A percentile compares a stretch with the other conserved stretches of the same genome.
These are phyloP conservation scores for Junonia oenone DNA, from an alignment of 2,888 invertebrate genomes.

Conservation along the genomic window DNA sequence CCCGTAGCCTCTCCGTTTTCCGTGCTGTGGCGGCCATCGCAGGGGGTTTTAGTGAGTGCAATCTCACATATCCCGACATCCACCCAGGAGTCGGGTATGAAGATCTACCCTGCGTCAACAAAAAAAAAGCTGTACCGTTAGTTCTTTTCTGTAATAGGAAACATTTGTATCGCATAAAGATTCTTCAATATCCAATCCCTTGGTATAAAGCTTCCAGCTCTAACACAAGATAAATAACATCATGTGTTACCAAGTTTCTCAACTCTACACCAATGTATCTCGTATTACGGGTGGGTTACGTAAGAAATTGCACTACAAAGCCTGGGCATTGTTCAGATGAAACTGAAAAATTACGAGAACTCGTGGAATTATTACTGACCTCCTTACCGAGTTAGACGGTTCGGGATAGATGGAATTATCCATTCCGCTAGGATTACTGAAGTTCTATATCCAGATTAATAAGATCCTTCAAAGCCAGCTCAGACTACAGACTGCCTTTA, in stretches of 20 bases:
- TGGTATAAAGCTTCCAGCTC: background rate
- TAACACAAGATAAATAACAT: background rate
- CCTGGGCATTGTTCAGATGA: background rate
- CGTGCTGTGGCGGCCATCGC: too few species aligned
- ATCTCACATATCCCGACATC: too few species aligned
- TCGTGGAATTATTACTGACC: slow-evolving; percentile 1
- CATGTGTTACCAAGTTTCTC: background rate
- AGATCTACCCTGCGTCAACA: too few species aligned
- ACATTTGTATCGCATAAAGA: too few species aligned
- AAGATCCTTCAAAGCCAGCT: background rate
- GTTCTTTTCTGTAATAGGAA: too few species aligned
- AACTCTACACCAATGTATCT: background rate
- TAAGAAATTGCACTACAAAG: background rate
- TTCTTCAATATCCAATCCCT: background rate
- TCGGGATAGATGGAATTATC: background rate
- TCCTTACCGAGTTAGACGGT: background rate
- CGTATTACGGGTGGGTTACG: background rate
- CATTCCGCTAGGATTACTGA: background rate
- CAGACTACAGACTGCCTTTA: background rate
- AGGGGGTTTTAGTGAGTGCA: too few species aligned
- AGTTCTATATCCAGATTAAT: background rate
- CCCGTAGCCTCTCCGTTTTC: too few species aligned
- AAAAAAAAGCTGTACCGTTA: too few species aligned
- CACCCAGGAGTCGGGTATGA: too few species aligned
- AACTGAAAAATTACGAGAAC: background rate